Evolutionary conservation across 64 coral and sea anemone species (phyloP), one percentile per base, ranked within the genome.

Genomic region (Porites lutea): DNA sequence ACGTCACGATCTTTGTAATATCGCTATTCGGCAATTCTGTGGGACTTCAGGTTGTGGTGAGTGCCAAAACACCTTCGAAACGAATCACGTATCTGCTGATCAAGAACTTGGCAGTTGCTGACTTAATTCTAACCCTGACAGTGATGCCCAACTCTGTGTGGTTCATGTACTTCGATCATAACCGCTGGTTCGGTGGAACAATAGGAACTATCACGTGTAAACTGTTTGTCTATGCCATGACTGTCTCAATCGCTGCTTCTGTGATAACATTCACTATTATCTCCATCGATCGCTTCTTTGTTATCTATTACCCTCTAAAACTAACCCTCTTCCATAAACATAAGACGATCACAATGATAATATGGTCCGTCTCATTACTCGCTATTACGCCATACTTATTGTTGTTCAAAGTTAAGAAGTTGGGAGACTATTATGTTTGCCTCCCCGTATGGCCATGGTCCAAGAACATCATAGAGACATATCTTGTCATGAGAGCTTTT

Each of bases 251-350:
- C 44, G 79, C 78, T 9, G 92, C 92, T 3, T 94, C 92, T 13
- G 87, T 94, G 48, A 75, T 88, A 46, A 94, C 92, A 23, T 74
- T 94, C 49, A 19, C 81, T 3, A 77, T 94, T 44, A 94, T 94
- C 69, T 94, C 92, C 7, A n/a, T 94, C 16, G 92, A 88, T 64
- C 78, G 92, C 15, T 94, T 84, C 55, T 94, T 61, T 27, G 92
- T 87, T 13, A 73, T 94, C 18, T 94, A 75, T n/a, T 89, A 69
- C 19, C 92, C 92, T 13, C 87, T 94, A 7, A 94, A 64, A 7
- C 77, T 74, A 18, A 55, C 72, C 5, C 52, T 89, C 65, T 75
- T 94, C 16, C 92, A 88, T 0, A 89, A 77, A 48, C 79, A 88
- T 37, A 94, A 65, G 23, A 37, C 75, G 8, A 75, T 89, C 47